Percentiles rank a stretch among this genome's conserved stretches.
phyloP scores from a whole-genome alignment of 2,797 vertebrate species.

The Crenichthys baileyi region DNA sequence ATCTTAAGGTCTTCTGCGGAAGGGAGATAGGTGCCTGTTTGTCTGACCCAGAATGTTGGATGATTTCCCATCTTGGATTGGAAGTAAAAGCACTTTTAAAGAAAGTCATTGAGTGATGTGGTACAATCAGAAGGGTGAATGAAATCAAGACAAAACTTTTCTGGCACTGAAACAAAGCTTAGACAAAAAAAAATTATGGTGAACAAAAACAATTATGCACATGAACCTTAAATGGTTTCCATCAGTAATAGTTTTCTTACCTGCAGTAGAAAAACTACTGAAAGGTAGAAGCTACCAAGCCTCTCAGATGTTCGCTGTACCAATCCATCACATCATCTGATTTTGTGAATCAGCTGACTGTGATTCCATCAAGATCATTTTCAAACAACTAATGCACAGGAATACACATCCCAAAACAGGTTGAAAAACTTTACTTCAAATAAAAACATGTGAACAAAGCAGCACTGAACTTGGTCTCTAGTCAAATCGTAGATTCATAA shows the following conservation, averaged over 20 bases:
- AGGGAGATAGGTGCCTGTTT: background rate
- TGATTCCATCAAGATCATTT: too few species aligned
- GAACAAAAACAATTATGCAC: background rate
- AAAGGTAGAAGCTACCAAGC: background rate
- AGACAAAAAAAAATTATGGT: too few species aligned
- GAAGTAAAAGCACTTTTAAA: background rate
- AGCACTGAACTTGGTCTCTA: too few species aligned
- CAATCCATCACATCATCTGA: too few species aligned
- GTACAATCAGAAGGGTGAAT: background rate
- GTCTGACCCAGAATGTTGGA: background rate
- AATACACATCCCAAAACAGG: too few species aligned
- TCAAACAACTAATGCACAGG: too few species aligned
- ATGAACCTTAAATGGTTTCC: background rate
- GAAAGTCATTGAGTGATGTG: background rate
- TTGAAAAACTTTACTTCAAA: too few species aligned
- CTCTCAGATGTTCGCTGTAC: background rate
- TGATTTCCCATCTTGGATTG: background rate
- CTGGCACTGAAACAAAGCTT: too few species aligned
- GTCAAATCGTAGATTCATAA: too few species aligned
- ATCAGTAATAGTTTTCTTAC: background rate
- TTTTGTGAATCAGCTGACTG: background rate
- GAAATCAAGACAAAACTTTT: background rate
- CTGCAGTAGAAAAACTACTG: background rate
- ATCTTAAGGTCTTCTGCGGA: background rate
- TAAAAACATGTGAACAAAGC: too few species aligned